Evolutionary conservation across 2,113 vertebrate genomes (phyloP).

Genomic region (Eulemur macaco): DNA sequence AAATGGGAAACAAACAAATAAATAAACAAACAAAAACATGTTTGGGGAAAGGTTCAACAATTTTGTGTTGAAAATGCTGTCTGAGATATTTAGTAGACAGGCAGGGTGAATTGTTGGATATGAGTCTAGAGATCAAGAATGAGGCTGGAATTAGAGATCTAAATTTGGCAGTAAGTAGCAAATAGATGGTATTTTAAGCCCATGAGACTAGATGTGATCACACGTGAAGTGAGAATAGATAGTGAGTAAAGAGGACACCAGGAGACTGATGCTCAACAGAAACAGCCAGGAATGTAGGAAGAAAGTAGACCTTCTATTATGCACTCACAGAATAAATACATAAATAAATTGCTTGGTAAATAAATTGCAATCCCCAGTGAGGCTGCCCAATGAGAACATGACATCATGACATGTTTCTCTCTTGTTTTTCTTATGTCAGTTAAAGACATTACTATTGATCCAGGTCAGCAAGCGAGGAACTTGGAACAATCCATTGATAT

Average conservation of each 20-base stretch:
- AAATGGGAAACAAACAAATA: neutral
- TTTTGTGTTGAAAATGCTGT: neutral
- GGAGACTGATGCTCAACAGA: neutral
- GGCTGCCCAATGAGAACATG: neutral
- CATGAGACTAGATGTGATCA: neutral
- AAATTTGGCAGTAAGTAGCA: neutral
- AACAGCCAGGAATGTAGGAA: neutral
- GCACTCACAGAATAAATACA: neutral
- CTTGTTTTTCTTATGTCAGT: neutral
- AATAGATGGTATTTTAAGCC: neutral
- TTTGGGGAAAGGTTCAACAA: neutral
- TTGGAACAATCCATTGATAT: neutral
- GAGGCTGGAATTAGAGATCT: neutral
- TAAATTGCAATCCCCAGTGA: neutral
- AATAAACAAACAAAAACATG: neutral
- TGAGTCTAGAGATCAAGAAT: neutral
- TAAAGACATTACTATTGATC: neutral
- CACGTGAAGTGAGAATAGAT: neutral
- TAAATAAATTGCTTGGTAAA: neutral
- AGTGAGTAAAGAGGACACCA: neutral
- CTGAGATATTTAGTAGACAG: neutral
- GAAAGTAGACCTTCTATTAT: neutral
- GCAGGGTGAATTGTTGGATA: neutral
- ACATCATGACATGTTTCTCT: neutral
- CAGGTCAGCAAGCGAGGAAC: neutral